These are phyloP conservation scores for Epizoanthus scotinus DNA, from an alignment of 92 coral and sea anemone genomes.

Conservation along the genomic window DNA sequence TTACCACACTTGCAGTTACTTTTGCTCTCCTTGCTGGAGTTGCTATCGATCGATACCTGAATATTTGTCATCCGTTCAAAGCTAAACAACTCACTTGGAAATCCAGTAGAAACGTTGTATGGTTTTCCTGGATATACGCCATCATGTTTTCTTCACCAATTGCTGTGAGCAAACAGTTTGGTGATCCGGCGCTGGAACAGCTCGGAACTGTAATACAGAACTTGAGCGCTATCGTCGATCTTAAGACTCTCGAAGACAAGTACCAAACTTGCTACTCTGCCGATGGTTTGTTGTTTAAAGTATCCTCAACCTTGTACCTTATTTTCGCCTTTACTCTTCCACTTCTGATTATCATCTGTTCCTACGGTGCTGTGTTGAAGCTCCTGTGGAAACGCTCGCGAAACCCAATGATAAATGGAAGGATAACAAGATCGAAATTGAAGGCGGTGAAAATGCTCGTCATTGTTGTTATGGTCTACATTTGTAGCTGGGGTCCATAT, in stretches of 20 bases:
- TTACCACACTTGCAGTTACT: constrained; percentile 15
- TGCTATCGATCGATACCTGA: constrained; percentile 25
- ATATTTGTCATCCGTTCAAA: constrained; percentile 39
- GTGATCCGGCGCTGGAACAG: constrained; percentile 25
- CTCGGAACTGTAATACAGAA: constrained; percentile 1
- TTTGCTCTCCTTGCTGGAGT: constrained; percentile 30
- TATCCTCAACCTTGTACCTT: constrained; percentile 43
- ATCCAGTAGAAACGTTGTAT: constrained; percentile 44
- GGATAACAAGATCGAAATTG: constrained; percentile 50
- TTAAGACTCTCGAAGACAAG: neutral
- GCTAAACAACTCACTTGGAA: constrained; percentile 56
- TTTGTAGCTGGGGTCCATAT: constrained; percentile 63
- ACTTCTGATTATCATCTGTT: constrained; percentile 32
- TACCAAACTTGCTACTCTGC: constrained; percentile 22
- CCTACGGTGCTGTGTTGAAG: constrained; percentile 44
- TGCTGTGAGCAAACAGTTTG: constrained; percentile 29
- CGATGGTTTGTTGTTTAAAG: constrained; percentile 20
- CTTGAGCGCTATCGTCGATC: neutral
- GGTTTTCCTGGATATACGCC: constrained; percentile 50
- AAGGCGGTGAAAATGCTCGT: constrained; percentile 62
- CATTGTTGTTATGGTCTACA: constrained; percentile 41
- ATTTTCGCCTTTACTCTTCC: constrained; percentile 54
- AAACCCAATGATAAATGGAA: constrained; percentile 44
- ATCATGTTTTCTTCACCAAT: constrained; percentile 43
- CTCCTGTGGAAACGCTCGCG: constrained; percentile 49